Percentiles rank a stretch among this genome's conserved stretches.
phyloP scores from a whole-genome alignment of 2,113 vertebrate genomes.

The Cichladusa arquata region DNA sequence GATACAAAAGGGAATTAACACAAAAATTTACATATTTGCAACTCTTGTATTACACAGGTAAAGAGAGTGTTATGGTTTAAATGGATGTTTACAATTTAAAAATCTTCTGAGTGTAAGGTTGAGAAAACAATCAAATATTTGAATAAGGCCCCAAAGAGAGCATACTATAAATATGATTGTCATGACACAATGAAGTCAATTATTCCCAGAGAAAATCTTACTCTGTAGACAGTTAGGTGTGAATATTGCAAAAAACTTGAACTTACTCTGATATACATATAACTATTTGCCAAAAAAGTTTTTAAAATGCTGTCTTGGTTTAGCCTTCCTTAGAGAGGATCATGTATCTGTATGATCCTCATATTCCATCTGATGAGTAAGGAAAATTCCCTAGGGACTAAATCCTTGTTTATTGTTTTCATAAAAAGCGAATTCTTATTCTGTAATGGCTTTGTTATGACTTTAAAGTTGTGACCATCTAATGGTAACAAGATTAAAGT shows the following conservation, averaged over 20 bases:
- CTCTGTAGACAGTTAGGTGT: not conserved
- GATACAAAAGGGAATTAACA: conserved; percentile 25
- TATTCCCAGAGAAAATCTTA: not conserved
- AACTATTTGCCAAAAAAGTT: not conserved
- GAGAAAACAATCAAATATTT: not conserved
- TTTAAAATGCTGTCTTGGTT: not conserved
- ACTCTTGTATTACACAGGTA: not conserved
- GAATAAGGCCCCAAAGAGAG: not conserved
- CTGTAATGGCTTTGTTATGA: not conserved
- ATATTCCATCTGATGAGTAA: not conserved
- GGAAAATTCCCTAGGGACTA: not conserved
- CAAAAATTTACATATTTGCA: conserved; percentile 35
- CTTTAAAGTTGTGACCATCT: not conserved
- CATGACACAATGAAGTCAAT: not conserved
- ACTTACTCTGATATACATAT: not conserved
- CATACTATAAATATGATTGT: not conserved
- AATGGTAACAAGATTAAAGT: not conserved
- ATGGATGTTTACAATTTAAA: not conserved
- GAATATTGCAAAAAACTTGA: not conserved
- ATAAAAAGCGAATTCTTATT: not conserved
- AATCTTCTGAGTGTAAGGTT: not conserved
- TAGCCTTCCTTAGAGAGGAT: not conserved
- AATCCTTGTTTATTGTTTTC: not conserved
- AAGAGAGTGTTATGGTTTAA: not conserved
- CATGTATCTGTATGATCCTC: not conserved